Percentiles rank a stretch among this genome's conserved stretches.
Conservation (phyloP, 2,113 vertebrate species). For the Poecilia latipinna region DNA sequence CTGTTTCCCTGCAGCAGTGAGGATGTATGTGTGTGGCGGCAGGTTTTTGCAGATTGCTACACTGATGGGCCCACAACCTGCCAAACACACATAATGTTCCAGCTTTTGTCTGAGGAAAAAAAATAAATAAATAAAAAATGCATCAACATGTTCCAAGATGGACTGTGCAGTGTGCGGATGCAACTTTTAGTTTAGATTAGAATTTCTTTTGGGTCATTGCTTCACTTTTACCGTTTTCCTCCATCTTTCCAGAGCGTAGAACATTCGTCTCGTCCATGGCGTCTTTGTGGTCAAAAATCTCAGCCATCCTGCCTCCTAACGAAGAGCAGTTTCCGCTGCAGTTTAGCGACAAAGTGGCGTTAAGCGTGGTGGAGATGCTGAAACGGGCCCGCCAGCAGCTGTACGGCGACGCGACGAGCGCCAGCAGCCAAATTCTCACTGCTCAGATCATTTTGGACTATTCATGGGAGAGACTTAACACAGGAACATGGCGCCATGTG, state of each 20-base stretch:
- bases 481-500: slow-evolving; percentile 84
- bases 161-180: background rate
- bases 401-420: slow-evolving; percentile 46
- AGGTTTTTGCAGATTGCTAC: slow-evolving; percentile 19
- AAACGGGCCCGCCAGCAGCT: slow-evolving; percentile 71
- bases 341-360: slow-evolving; percentile 77
- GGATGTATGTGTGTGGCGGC: slow-evolving; percentile 18
- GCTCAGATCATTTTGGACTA: slow-evolving; percentile 84
- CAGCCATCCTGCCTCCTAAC: slow-evolving; percentile 70
- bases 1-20: slow-evolving; percentile 38
- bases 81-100: slow-evolving; percentile 22
- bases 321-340: slow-evolving; percentile 75
- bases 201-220: slow-evolving; percentile 10
- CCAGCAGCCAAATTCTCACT: slow-evolving; percentile 41
- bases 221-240: slow-evolving; percentile 9
- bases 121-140: background rate
- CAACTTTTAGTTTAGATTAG: slow-evolving; percentile 1
- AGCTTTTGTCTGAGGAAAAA: background rate
- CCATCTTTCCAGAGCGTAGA: slow-evolving; percentile 35
- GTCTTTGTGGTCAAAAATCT: slow-evolving; percentile 73
- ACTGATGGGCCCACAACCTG: slow-evolving; percentile 7
- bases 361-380: slow-evolving; percentile 72
- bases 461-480: slow-evolving; percentile 92
- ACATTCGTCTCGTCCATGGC: slow-evolving; percentile 55
- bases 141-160: background rate